Percentiles rank a stretch among this genome's conserved stretches.
These are phyloP conservation scores for Vollenhovia emeryi DNA, from an alignment of 1,140 invertebrate species.

Conservation along the genomic window DNA sequence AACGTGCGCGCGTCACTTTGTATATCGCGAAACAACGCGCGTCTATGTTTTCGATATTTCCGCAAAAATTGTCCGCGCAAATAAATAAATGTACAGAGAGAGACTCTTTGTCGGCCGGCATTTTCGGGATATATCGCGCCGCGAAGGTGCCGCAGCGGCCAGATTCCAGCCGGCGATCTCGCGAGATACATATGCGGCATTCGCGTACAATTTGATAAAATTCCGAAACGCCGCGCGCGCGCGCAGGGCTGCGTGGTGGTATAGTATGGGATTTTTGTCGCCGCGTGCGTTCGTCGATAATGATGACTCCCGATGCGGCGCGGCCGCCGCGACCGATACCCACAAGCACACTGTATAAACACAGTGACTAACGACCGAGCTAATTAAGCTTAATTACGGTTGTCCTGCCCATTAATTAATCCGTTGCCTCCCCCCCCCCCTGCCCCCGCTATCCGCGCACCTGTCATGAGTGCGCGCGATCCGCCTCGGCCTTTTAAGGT, in stretches of 20 bases:
- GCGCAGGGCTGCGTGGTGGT: neutral
- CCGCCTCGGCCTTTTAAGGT: constrained; percentile 51
- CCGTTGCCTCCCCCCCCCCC: constrained; percentile 43
- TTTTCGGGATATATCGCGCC: constrained; percentile 3
- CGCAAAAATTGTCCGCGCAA: constrained; percentile 6
- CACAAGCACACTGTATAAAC: constrained; percentile 49
- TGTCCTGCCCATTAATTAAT: constrained; percentile 69
- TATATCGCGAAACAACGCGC: neutral
- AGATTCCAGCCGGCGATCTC: constrained; percentile 7
- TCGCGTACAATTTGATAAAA: constrained; percentile 19
- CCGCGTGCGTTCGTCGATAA: constrained; percentile 34
- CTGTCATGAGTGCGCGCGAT: constrained; percentile 12
- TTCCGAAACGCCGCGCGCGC: constrained; percentile 8
- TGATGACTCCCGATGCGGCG: constrained; percentile 20
- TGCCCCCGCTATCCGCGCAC: constrained; percentile 7
- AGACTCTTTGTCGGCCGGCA: constrained; percentile 11
- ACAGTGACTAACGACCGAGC: constrained; percentile 57
- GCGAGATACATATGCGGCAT: neutral
- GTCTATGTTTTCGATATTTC: constrained; percentile 27
- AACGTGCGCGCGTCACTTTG: neutral
- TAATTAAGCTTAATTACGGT: constrained; percentile 73
- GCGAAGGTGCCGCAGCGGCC: neutral
- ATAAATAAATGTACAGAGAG: constrained; percentile 32
- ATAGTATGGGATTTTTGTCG: constrained; percentile 35
- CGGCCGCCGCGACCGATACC: constrained; percentile 29